Conservation (phyloP, 2,113 vertebrate genomes). For the Petrocephalus microphthalmus region DNA sequence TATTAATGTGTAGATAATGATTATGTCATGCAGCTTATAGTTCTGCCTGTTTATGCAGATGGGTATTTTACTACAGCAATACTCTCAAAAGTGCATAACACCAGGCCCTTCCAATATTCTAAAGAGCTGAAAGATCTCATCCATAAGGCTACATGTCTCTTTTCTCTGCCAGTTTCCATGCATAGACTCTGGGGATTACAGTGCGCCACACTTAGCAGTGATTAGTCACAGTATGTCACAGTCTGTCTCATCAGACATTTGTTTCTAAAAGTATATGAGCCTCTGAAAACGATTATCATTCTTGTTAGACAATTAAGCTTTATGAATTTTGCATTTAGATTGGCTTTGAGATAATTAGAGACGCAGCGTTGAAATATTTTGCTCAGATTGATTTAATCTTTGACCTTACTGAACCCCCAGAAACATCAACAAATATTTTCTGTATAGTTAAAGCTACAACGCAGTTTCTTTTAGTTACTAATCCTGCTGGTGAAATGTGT, state of each 20-base stretch:
- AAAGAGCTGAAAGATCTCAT: not conserved
- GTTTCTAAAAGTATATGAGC: slow-evolving; percentile 4
- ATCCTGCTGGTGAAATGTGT: not conserved
- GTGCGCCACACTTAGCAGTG: not conserved
- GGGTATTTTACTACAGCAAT: not conserved
- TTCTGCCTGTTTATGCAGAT: not conserved
- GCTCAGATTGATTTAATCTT: not conserved
- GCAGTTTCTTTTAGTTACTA: not conserved
- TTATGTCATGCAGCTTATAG: not conserved
- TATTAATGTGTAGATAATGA: not conserved
- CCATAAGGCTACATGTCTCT: not conserved
- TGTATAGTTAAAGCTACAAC: not conserved
- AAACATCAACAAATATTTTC: not conserved
- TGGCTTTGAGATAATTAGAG: not conserved
- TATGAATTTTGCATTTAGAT: not conserved
- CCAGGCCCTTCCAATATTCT: not conserved
- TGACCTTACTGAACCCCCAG: not conserved
- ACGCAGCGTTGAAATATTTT: not conserved
- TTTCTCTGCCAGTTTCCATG: not conserved
- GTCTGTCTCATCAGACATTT: not conserved
- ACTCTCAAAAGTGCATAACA: not conserved
- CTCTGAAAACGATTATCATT: not conserved
- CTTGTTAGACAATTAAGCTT: not conserved
- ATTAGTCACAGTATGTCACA: slow-evolving; percentile 6
- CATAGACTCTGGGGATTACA: not conserved